A percentile compares a stretch with the other conserved stretches of the same genome.
phyloP scores from a whole-genome alignment of 2,113 vertebrate genomes.

The Orthonyx spaldingii region DNA sequence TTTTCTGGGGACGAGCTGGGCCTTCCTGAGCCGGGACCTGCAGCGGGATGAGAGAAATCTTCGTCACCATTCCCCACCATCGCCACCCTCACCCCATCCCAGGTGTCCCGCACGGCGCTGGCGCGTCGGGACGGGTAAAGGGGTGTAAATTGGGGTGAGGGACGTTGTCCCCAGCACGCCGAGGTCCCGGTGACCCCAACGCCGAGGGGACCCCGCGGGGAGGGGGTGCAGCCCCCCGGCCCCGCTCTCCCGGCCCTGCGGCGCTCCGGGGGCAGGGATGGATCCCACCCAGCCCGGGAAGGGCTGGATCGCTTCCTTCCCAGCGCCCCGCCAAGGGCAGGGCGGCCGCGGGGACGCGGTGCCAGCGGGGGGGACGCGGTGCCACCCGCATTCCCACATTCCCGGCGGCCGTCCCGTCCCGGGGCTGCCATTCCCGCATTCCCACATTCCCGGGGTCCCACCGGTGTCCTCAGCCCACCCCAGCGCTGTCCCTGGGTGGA shows the following conservation, averaged over 20 bases:
- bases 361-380: not conserved
- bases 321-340: not conserved
- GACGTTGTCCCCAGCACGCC: not conserved
- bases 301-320: not conserved
- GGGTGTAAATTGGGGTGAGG: rapidly evolving
- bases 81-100: not conserved
- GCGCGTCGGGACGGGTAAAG: rapidly evolving
- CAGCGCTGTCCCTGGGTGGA: too few species aligned
- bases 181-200: too few species aligned
- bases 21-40: too few species aligned
- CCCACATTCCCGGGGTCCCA: rapidly evolving
- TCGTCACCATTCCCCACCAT: not conserved
- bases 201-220: not conserved
- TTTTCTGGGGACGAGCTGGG: not conserved
- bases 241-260: rapidly evolving
- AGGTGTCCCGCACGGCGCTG: rapidly evolving
- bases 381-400: not conserved
- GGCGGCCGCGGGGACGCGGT: not conserved
- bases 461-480: too few species aligned
- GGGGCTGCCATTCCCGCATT: rapidly evolving
- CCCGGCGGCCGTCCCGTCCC: not conserved
- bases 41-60: rapidly evolving
- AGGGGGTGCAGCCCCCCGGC: rapidly evolving
- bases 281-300: not conserved
- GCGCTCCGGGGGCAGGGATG: not conserved